Conservation (phyloP, 2,113 vertebrate genomes). For the Centropus unirufus region DNA sequence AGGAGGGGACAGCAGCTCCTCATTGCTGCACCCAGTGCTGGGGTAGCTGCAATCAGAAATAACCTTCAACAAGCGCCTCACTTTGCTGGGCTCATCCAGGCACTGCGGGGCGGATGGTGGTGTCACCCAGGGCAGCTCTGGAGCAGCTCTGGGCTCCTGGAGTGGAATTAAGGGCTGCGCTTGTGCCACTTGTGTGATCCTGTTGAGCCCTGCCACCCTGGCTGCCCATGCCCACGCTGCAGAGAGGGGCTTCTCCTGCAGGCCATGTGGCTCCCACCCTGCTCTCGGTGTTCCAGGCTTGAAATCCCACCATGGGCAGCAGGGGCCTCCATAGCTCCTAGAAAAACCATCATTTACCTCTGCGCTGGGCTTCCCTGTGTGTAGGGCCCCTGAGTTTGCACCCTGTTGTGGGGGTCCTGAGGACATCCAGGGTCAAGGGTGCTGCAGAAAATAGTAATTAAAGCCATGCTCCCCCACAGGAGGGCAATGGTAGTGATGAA, state of each 20-base stretch:
- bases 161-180: background rate
- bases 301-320: background rate
- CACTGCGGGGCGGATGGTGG: accelerated
- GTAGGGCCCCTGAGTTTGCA: background rate
- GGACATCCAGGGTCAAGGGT: background rate
- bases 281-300: background rate
- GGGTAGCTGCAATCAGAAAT: background rate
- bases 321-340: background rate
- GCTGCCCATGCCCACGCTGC: accelerated
- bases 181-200: background rate
- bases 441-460: background rate
- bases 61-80: accelerated
- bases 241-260: background rate
- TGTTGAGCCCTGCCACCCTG: background rate
- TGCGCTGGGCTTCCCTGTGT: background rate
- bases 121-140: background rate
- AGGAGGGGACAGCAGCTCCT: background rate
- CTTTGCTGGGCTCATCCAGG: background rate
- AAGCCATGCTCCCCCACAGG: background rate
- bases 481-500: background rate
- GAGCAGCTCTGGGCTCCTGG: background rate
- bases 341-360: background rate
- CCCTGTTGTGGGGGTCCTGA: background rate
- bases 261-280: background rate
- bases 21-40: background rate